phyloP scores from a whole-genome alignment of 2,797 vertebrate species.

The Megaceryle alcyon region DNA sequence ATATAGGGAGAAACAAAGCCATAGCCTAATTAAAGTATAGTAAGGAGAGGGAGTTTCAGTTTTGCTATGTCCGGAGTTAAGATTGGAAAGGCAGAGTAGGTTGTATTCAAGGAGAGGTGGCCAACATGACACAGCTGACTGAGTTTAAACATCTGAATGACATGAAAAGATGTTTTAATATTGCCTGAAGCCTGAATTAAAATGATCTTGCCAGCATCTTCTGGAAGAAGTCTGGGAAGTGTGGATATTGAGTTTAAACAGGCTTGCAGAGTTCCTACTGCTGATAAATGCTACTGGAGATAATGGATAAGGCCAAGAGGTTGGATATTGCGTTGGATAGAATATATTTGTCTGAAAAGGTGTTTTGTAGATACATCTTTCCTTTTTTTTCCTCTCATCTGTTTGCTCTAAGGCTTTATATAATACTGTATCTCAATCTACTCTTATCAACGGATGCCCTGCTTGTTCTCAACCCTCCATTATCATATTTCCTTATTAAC shows the following conservation, averaged over 20 bases:
- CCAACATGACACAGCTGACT: neutral
- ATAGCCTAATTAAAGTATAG: neutral
- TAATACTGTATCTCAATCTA: neutral
- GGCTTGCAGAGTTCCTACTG: neutral
- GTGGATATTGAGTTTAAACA: neutral
- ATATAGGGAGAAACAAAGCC: neutral
- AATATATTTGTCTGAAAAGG: neutral
- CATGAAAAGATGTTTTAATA: neutral
- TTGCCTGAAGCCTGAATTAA: neutral
- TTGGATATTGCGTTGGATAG: neutral
- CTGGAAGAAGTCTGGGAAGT: neutral
- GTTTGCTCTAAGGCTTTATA: neutral
- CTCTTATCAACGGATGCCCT: neutral
- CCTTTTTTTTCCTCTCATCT: neutral
- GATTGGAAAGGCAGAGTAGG: neutral
- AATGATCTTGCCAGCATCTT: neutral
- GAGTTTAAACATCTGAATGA: neutral
- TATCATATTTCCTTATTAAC: neutral
- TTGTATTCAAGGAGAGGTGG: neutral
- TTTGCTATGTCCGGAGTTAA: neutral
- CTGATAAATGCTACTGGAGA: neutral
- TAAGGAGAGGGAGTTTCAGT: neutral
- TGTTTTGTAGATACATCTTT: neutral
- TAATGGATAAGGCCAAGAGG: neutral
- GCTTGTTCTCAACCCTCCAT: neutral